A percentile compares a stretch with the other conserved stretches of the same genome.
These are phyloP conservation scores for Bombyx mandarina DNA, from an alignment of 1,140 invertebrate species.

Conservation along the genomic window DNA sequence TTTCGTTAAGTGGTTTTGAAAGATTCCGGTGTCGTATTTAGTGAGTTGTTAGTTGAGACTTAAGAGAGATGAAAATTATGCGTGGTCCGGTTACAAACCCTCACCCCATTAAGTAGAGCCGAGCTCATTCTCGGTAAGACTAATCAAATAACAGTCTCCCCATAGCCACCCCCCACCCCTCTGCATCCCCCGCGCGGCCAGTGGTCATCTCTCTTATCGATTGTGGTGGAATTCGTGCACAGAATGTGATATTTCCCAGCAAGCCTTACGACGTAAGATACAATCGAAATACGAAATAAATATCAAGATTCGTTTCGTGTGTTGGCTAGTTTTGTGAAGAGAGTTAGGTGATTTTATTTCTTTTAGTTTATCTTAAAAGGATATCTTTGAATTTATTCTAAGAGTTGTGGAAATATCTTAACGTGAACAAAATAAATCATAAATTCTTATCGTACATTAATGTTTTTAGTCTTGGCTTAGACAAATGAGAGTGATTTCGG, in stretches of 20 bases:
- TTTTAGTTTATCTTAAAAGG: too few relatives aligned
- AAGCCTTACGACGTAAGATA: constrained; percentile 19
- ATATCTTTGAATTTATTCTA: too few relatives aligned
- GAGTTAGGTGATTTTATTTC: too few relatives aligned
- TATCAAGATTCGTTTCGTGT: background rate
- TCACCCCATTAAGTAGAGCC: constrained; percentile 67
- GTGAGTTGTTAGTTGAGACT: background rate
- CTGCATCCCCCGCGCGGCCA: constrained; percentile 48
- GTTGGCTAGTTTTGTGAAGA: too few relatives aligned
- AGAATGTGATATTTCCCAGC: constrained; percentile 66
- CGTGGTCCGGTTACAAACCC: constrained; percentile 62
- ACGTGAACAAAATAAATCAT: too few relatives aligned
- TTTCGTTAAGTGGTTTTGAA: constrained; percentile 28
- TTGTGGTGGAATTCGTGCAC: constrained; percentile 70
- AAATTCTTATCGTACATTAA: too few relatives aligned
- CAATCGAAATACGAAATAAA: constrained; percentile 25
- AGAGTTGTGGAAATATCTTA: too few relatives aligned
- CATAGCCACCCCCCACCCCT: constrained; percentile 29
- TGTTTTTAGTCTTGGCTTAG: too few relatives aligned
- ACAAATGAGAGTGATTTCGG: too few relatives aligned
- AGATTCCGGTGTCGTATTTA: too few relatives aligned
- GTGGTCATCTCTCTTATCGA: constrained; percentile 71
- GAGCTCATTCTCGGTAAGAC: constrained; percentile 69
- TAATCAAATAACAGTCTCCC: constrained; percentile 71
- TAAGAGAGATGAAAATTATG: constrained; percentile 57